phyloP scores from a whole-genome alignment of 1,140 invertebrate genomes.

The Drosophila punjabiensis region DNA sequence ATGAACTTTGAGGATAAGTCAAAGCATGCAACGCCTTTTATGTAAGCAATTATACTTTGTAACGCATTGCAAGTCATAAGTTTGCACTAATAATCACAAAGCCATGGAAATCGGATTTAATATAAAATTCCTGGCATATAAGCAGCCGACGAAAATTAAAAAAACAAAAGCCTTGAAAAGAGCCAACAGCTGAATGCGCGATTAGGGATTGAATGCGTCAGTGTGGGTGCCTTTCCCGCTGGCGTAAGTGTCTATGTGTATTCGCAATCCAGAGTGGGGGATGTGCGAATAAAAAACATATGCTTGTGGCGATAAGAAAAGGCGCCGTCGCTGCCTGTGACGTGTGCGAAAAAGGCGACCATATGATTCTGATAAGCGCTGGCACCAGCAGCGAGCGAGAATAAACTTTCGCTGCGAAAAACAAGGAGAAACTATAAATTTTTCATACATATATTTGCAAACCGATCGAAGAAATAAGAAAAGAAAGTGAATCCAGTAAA shows the following conservation, averaged over 20 bases:
- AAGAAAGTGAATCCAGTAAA: background rate
- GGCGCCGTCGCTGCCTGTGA: slow-evolving; percentile 29
- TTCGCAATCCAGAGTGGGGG: background rate
- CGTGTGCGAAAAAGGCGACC: slow-evolving; percentile 50
- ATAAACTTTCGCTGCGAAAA: slow-evolving; percentile 41
- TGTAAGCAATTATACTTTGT: background rate
- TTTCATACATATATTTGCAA: background rate
- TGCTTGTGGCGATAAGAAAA: slow-evolving; percentile 34
- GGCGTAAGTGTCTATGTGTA: background rate
- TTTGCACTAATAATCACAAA: background rate
- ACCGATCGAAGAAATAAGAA: background rate
- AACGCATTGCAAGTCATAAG: background rate
- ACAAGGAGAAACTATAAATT: background rate
- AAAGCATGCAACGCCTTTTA: background rate
- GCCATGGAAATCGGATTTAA: background rate
- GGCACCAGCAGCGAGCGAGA: slow-evolving; percentile 10
- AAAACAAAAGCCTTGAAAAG: slow-evolving; percentile 39
- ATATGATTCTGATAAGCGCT: slow-evolving; percentile 74
- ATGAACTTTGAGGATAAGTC: background rate
- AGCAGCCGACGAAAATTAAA: background rate
- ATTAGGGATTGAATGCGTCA: slow-evolving; percentile 10
- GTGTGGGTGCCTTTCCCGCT: slow-evolving; percentile 8
- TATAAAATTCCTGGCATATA: background rate
- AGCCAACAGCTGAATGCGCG: slow-evolving; percentile 41
- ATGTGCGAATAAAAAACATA: slow-evolving; percentile 48